Percentiles rank a stretch among this genome's conserved stretches.
phyloP scores from a whole-genome alignment of 2,113 vertebrate genomes.

The Tympanuchus pallidicinctus region DNA sequence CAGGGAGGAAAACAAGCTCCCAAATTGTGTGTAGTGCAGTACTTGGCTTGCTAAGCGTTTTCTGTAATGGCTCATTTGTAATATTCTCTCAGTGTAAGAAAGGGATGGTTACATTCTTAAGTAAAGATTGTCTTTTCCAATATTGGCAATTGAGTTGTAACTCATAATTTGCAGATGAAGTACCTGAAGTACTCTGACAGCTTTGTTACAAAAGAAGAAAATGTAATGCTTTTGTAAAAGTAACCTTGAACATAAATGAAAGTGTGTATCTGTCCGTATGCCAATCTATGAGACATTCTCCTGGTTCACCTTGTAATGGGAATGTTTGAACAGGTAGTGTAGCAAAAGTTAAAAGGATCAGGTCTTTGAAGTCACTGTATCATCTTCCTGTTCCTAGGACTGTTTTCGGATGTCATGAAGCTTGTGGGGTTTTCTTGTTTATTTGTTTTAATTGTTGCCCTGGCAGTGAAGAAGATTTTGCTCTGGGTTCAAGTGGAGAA shows the following conservation, averaged over 20 bases:
- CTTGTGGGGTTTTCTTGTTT: neutral
- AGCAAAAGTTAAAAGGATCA: neutral
- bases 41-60: constrained; percentile 10
- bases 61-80: neutral
- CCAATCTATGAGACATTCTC: neutral
- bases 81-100: neutral
- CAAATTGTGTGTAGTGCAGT: neutral
- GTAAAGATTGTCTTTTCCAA: neutral
- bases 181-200: neutral
- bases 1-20: neutral
- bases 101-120: neutral
- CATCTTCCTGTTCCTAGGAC: neutral
- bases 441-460: neutral
- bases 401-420: neutral
- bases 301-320: neutral
- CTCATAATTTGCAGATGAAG: constrained; percentile 1
- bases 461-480: neutral
- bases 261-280: neutral
- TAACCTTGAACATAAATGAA: constrained; percentile 49
- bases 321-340: neutral
- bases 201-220: neutral
- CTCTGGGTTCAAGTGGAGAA: neutral
- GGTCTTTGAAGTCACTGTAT: neutral
- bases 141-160: neutral
- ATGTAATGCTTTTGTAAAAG: neutral